Percentiles rank a stretch among this genome's conserved stretches.
Evolutionary conservation across 1,140 invertebrate species (phyloP).

Genomic region (Drosophila orena): DNA sequence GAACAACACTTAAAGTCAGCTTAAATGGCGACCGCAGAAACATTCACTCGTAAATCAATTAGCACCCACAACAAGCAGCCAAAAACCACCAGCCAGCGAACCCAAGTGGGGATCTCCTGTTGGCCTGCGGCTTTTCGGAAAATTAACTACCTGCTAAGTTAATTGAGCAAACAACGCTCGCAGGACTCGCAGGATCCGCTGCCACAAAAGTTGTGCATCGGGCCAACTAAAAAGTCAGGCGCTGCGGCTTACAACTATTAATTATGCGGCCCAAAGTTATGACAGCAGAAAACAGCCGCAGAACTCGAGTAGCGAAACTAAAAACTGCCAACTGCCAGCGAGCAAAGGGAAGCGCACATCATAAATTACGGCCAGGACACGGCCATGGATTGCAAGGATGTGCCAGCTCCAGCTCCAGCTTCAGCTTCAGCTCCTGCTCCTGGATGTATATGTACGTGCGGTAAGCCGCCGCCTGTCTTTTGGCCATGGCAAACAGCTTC

Average conservation of each 20-base stretch:
- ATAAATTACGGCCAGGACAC: slow-evolving; percentile 77
- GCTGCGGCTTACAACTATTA: slow-evolving; percentile 75
- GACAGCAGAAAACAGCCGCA: slow-evolving; percentile 81
- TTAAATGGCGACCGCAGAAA: slow-evolving; percentile 34
- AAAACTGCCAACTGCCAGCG: slow-evolving; percentile 65
- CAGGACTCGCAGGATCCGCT: slow-evolving; percentile 29
- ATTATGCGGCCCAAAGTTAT: slow-evolving; percentile 79
- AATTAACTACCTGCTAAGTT: slow-evolving; percentile 84
- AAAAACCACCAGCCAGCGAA: neutral
- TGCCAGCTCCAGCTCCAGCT: slow-evolving; percentile 25
- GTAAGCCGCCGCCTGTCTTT: slow-evolving; percentile 76
- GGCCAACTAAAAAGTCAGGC: slow-evolving; percentile 70
- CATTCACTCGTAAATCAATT: slow-evolving; percentile 70
- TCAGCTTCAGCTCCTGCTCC: neutral
- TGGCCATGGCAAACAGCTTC: slow-evolving; percentile 78
- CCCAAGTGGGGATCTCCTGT: slow-evolving; percentile 13
- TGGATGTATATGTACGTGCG: slow-evolving; percentile 25
- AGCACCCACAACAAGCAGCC: slow-evolving; percentile 42
- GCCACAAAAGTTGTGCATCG: slow-evolving; percentile 68
- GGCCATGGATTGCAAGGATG: slow-evolving; percentile 64
- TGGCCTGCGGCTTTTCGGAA: slow-evolving; percentile 54
- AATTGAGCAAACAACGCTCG: slow-evolving; percentile 77
- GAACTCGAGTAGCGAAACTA: slow-evolving; percentile 57
- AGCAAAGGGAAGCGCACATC: slow-evolving; percentile 73
- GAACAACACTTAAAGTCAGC: slow-evolving; percentile 36